Evolutionary conservation across 1,140 invertebrate genomes (phyloP), one percentile per base, ranked within the genome.

Genomic region (Kradibia gibbosae): DNA sequence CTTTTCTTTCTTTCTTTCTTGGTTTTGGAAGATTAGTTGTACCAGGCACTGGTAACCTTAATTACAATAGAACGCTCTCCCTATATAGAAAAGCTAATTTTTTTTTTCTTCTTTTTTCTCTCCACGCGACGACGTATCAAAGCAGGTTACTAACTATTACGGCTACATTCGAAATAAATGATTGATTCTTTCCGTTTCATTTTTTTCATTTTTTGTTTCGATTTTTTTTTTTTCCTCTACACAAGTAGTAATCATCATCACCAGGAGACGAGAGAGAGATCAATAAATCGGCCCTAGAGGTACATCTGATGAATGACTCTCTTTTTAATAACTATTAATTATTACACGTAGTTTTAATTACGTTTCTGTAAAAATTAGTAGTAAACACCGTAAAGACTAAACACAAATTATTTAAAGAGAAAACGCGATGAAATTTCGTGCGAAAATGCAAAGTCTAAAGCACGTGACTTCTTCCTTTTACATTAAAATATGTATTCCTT

Each of bases 91-190:
- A 84, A 84, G 83, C 50, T 80, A 76, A 48, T 81, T 45, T 78
- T 70, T n/a, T n/a, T n/a, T n/a, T n/a, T n/a, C n/a, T n/a, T n/a
- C n/a, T n/a, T 79, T 80, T 71, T 50, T 81, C 28, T 72, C 79
- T 75, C 75, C 75, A 75, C 57, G 67, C 57, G 71, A 82, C 81
- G 81, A 82, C 71, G 70, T 82, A 82, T 82, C 76, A 82, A 82
- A 84, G 81, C 80, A 84, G 83, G 80, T 82, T 84, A 84, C 80
- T 81, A 81, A 78, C 67, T 67, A 75, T 82, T 81, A 79, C 50
- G 81, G 53, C 76, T 81, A 81, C 67, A 81, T 62, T 83, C 62
- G 75, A 81, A 74, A 78, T 75, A 79, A 80, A 65, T 78, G 62
- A 82, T 78, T 81, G 70, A 50, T 82, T 65, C 73, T 55, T 83